Conservation (phyloP, 1,140 invertebrate genomes). For the Macrocentrus cingulum region DNA sequence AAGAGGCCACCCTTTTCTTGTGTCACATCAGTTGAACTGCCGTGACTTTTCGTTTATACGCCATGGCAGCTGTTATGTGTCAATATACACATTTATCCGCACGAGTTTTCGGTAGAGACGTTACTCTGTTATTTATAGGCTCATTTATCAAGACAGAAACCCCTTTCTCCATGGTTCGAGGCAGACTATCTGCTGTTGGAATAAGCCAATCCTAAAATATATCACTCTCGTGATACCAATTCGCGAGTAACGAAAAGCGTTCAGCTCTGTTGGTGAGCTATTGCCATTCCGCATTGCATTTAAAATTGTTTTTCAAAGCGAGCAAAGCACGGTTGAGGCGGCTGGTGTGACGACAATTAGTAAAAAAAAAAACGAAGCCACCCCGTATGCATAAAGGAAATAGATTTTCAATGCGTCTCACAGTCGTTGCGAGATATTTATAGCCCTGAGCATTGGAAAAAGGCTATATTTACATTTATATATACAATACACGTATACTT, state of each 20-base stretch:
- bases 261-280: not conserved
- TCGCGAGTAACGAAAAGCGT: slow-evolving; percentile 30
- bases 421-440: no score
- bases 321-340: no score
- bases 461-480: no score
- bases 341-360: no score
- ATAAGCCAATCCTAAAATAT: slow-evolving; percentile 55
- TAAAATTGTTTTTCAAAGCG: no score
- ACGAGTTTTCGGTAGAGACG: slow-evolving; percentile 56
- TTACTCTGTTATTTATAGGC: slow-evolving; percentile 57
- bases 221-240: slow-evolving; percentile 49
- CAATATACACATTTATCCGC: slow-evolving; percentile 45
- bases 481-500: slow-evolving; percentile 11
- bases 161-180: slow-evolving; percentile 41
- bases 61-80: no score
- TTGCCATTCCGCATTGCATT: not conserved
- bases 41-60: no score
- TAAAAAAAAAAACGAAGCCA: no score
- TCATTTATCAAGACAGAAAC: slow-evolving; percentile 57
- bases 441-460: no score
- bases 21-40: no score
- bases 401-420: not conserved
- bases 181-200: slow-evolving; percentile 49
- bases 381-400: no score
- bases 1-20: no score